Base-by-base conservation (phyloP, 2,888 invertebrate genomes). In the Melanophora roralis region DNA sequence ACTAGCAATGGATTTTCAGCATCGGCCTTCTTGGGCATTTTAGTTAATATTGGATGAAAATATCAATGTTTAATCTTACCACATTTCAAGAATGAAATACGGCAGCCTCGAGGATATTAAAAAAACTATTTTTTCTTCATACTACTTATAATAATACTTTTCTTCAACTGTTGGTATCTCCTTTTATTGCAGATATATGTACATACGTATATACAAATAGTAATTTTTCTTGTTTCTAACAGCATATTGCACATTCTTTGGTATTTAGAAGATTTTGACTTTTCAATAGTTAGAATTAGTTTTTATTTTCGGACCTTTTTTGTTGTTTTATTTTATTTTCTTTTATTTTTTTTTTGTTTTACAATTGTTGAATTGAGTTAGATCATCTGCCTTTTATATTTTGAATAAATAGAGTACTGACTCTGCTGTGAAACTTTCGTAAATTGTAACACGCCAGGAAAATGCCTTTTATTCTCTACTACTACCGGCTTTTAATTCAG, bases 251-350 rank as follows among this genome's bases (percentile, higher is more conserved):
- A 53, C 53, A 62, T 55, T 60, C 68, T 67, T 67, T 72, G 57
- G 47, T 67, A 51, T 73, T 38, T 27, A 71, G 72, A 82, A 81
- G 59, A 81, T 82, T 82, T 81, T 82, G 81, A 82, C 82, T 81
- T 82, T 82, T 82, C 81, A 74, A 81, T 78, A 77, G 77, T 78
- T 74, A 64, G 32, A 77, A 81, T 81, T 77, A 71, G 82, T 82
- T 81, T 81, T 80, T 81, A 72, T 77, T 53, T 74, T 68, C 51
- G 45, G 36, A 49, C 38, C 21, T 59, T 40, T 64, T 67, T 34
- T 64, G 47, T 34, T 40, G 38, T 53, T 34, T 1, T 51, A 16
- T 49, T 51, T 36, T 16, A 36, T 64, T 68, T 40, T 27, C 23
- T 47, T 3, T 36, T 34, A 32, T 59, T 32, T n/a, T 57, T 68